Evolutionary conservation across 2,888 invertebrate genomes (phyloP).

Genomic region (Cryptus viduatorius): DNA sequence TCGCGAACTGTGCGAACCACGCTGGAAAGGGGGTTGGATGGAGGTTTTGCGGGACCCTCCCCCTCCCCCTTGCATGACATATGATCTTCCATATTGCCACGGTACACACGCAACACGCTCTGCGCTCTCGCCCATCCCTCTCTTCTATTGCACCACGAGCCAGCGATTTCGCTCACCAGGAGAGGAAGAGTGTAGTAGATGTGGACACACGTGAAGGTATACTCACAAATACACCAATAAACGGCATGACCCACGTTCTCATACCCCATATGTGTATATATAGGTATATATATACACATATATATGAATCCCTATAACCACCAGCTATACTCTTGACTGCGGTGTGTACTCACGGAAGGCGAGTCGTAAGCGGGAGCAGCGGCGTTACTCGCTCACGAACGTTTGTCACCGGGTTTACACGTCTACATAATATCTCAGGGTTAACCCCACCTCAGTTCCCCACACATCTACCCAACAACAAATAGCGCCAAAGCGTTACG

Average conservation of each 20-base stretch:
- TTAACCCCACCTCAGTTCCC: constrained; percentile 69
- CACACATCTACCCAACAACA: constrained; percentile 54
- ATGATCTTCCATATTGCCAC: constrained; percentile 85
- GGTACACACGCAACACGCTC: constrained; percentile 73
- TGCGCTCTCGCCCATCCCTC: constrained; percentile 29
- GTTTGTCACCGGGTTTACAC: constrained; percentile 79
- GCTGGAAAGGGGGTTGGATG: constrained; percentile 58
- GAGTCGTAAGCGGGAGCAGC: constrained; percentile 51
- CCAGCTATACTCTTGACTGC: constrained; percentile 15
- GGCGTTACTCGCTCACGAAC: constrained; percentile 69
- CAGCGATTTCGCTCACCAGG: constrained; percentile 1
- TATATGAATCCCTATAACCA: constrained; percentile 14
- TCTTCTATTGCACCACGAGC: constrained; percentile 22
- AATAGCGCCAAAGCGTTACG: constrained; percentile 63
- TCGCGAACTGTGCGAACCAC: constrained; percentile 65
- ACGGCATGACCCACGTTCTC: constrained; percentile 24
- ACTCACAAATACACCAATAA: constrained; percentile 5
- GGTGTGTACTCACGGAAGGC: constrained; percentile 50
- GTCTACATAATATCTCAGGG: constrained; percentile 83
- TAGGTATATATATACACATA: constrained; percentile 11
- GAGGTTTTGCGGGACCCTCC: constrained; percentile 68
- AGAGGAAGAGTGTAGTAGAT: constrained; percentile 23
- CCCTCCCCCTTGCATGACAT: constrained; percentile 82
- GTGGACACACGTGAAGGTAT: constrained; percentile 31
- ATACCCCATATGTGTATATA: constrained; percentile 5